Conservation (phyloP, 2,113 vertebrate genomes). For the Caranx ignobilis region DNA sequence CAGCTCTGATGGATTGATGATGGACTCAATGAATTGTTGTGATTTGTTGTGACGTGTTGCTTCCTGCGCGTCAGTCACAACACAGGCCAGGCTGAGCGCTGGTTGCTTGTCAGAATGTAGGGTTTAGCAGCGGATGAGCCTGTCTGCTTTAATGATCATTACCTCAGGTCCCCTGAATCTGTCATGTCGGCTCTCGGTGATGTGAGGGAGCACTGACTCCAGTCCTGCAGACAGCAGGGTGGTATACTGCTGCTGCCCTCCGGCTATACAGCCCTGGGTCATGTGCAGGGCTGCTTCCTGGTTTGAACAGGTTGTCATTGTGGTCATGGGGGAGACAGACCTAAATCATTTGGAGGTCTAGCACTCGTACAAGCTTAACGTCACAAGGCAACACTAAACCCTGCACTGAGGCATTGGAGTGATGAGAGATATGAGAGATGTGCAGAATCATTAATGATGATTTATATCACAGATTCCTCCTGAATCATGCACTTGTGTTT, state of each 20-base stretch:
- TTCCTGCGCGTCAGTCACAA: slow-evolving; percentile 21
- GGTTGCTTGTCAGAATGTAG: slow-evolving; percentile 6
- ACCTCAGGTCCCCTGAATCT: slow-evolving; percentile 25
- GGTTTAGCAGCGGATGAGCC: slow-evolving; percentile 28
- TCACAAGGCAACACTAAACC: background rate
- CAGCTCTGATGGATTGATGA: slow-evolving; percentile 3
- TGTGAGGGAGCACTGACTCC: slow-evolving; percentile 6
- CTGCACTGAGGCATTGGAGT: background rate
- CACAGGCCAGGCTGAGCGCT: background rate
- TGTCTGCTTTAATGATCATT: slow-evolving; percentile 28
- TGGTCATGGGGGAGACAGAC: slow-evolving; percentile 22
- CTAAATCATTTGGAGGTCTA: slow-evolving; percentile 22
- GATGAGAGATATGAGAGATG: background rate
- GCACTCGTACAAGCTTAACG: background rate
- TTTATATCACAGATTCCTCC: too few relatives aligned
- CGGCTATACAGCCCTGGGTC: background rate
- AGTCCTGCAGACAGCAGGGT: slow-evolving; percentile 2
- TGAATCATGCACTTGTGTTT: background rate
- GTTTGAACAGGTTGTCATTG: slow-evolving; percentile 24
- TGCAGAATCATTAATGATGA: background rate
- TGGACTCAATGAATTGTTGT: slow-evolving; percentile 53
- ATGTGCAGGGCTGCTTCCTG: background rate
- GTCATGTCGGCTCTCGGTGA: slow-evolving; percentile 23
- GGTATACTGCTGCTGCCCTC: slow-evolving; percentile 5
- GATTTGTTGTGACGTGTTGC: slow-evolving; percentile 43